Conservation (phyloP, 1,140 invertebrate species). For the Trichomalopsis sarcophagae region DNA sequence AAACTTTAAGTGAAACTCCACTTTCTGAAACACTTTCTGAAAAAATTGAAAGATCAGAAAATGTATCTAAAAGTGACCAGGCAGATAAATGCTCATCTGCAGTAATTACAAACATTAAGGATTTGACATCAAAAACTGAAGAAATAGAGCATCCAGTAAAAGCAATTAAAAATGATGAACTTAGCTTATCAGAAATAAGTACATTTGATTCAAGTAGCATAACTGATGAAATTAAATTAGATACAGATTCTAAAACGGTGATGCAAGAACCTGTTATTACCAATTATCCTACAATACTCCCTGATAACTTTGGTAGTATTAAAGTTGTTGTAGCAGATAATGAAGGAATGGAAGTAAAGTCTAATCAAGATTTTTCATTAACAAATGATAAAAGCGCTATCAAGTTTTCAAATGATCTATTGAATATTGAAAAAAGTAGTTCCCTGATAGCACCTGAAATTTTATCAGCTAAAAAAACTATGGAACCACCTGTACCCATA, state of each 20-base stretch:
- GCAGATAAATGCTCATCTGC: not conserved
- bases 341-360: slow-evolving; percentile 54
- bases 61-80: not conserved
- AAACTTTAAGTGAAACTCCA: not conserved
- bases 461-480: slow-evolving; percentile 26
- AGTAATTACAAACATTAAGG: slow-evolving; percentile 61
- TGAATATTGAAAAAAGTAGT: slow-evolving; percentile 26
- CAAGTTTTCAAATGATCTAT: not conserved
- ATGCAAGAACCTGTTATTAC: slow-evolving; percentile 7
- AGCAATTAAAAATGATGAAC: not conserved
- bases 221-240: not conserved
- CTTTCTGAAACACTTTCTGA: not conserved
- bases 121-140: slow-evolving; percentile 62
- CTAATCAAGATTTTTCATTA: slow-evolving; percentile 29
- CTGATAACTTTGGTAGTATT: slow-evolving; percentile 51
- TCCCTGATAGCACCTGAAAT: not conserved
- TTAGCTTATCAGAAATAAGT: not conserved
- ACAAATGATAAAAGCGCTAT: not conserved
- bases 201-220: not conserved
- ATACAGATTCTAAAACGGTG: not conserved
- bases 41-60: not conserved
- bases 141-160: slow-evolving; percentile 54
- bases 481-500: slow-evolving; percentile 52
- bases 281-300: slow-evolving; percentile 29
- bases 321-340: slow-evolving; percentile 60